A percentile compares a stretch with the other conserved stretches of the same genome.
phyloP scores from a whole-genome alignment of 2,797 vertebrate genomes.

The Gephyroberyx darwinii region DNA sequence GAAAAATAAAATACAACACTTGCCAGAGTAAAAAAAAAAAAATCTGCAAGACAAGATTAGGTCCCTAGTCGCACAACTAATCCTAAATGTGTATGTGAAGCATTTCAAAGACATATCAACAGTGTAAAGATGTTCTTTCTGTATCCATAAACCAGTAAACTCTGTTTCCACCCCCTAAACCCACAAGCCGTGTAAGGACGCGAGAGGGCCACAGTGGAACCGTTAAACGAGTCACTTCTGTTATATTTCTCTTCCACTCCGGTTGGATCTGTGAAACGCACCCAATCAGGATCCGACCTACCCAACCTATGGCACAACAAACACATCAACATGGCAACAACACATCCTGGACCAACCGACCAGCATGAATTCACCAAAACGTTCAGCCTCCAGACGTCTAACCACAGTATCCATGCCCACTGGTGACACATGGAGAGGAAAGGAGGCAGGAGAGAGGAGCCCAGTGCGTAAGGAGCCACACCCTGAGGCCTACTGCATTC shows the following conservation, averaged over 20 bases:
- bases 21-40: conserved; percentile 19
- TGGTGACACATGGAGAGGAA: conserved; percentile 44
- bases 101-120: conserved; percentile 41
- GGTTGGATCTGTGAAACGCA: conserved; percentile 40
- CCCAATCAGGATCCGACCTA: background rate
- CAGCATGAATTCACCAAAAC: conserved; percentile 17
- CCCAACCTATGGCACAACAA: background rate
- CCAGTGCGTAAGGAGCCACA: conserved; percentile 49
- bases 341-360: conserved; percentile 13
- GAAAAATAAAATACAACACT: conserved; percentile 28
- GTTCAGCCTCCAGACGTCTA: conserved; percentile 39
- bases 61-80: conserved; percentile 30
- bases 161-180: conserved; percentile 51
- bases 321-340: background rate
- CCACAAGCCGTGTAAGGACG: conserved; percentile 10
- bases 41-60: conserved; percentile 28
- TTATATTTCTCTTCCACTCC: conserved; percentile 46
- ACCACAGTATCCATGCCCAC: conserved; percentile 28
- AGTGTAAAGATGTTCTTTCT: conserved; percentile 19
- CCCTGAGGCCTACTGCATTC: conserved; percentile 73
- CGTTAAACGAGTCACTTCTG: conserved; percentile 37
- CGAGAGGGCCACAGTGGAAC: conserved; percentile 32
- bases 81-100: conserved; percentile 45
- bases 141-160: conserved; percentile 44
- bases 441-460: conserved; percentile 43